Evolutionary conservation across 2,797 vertebrate genomes (phyloP), one percentile per base, ranked within the genome.

Genomic region (Tolypeutes matacus): DNA sequence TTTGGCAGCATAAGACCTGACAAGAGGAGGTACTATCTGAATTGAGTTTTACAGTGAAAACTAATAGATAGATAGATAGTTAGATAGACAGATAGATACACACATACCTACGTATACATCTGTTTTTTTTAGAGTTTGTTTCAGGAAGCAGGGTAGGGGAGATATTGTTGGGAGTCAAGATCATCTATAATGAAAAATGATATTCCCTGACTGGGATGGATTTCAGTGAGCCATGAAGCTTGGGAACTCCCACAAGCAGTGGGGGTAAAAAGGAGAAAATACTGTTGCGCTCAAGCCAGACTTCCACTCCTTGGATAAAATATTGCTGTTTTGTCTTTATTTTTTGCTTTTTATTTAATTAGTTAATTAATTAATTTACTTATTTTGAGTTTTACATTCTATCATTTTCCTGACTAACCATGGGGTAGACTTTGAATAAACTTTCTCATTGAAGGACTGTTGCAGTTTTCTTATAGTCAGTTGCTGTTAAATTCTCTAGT

Each of bases 101-200:
- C 6, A 31, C 13, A 31, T 14, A 64, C 29, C 31, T 64, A 12
- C 15, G 13, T 65, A 29, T 29, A 14, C 9, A 15, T 31, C 15
- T 65, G 14, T 15, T 14, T n/a, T 15, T 65, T 65, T 65, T 15
- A 17, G 64, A 65, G 29, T 65, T 65, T 56, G 53, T 56, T 56
- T 17, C 31, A 65, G n/a, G 14, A n/a, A 18, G 18, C 8, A 18
- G 34, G 42, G 21, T 11, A 31, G 42, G 36, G 0, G 34, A 58
- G 84, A 21, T 9, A 27, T 25, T 4, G 11, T n/a, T 39, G 21
- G 17, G 8, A 36, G 11, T 12, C 3, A 29, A 53, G 27, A 13
- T 13, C 9, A 21, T 27, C 2, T 2, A 1, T 1, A 9, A 0
- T 87, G 53, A 67, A 31, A 64, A n/a, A 31, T 12, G 10, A 36